These are phyloP conservation scores for Melanogrammus aeglefinus DNA, from an alignment of 2,797 vertebrate species.

Conservation along the genomic window DNA sequence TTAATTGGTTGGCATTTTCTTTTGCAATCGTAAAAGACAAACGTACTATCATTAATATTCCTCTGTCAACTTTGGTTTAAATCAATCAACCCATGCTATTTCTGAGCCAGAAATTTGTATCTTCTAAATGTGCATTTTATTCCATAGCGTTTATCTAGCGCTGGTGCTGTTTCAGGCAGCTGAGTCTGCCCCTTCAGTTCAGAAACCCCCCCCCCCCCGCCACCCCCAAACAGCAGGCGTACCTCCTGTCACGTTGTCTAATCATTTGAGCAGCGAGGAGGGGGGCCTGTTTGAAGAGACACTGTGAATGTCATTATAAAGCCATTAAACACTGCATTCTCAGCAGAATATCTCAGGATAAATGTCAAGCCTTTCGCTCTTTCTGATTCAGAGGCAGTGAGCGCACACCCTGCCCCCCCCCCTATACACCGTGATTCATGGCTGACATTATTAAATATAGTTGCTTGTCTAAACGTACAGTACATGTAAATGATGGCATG, in stretches of 20 bases:
- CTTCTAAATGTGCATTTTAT: background rate
- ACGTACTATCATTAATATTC: background rate
- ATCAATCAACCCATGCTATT: background rate
- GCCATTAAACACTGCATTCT: constrained; percentile 29
- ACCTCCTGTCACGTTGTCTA: constrained; percentile 10
- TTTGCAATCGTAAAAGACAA: background rate
- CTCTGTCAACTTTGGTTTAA: background rate
- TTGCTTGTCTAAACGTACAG: background rate
- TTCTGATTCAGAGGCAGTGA: constrained; percentile 8
- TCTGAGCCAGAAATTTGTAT: background rate
- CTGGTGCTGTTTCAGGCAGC: no score
- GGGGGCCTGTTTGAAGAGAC: constrained; percentile 8
- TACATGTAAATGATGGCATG: background rate
- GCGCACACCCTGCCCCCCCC: constrained; percentile 18
- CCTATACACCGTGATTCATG: background rate
- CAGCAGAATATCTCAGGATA: constrained; percentile 27
- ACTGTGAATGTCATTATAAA: constrained; percentile 27
- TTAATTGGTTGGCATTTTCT: background rate
- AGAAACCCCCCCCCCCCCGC: background rate
- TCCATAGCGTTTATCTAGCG: background rate
- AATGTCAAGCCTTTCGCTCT: constrained; percentile 23
- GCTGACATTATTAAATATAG: background rate
- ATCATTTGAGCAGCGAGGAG: constrained; percentile 22
- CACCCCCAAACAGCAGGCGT: background rate
- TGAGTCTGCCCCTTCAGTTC: background rate